Evolutionary conservation across 2,888 invertebrate genomes (phyloP).

Genomic region (Seira musarum): DNA sequence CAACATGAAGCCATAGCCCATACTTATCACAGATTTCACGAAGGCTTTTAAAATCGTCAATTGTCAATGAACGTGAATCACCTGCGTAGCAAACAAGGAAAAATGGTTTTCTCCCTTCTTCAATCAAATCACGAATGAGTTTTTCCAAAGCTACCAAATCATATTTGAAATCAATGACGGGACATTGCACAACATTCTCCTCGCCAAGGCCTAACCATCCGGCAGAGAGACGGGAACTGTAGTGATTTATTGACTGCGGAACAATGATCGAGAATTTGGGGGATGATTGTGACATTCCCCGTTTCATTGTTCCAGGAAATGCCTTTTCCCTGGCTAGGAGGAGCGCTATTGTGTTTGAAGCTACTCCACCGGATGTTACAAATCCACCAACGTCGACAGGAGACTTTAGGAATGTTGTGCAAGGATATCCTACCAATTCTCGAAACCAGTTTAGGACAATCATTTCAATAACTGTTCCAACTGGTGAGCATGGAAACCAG

Average conservation of each 20-base stretch:
- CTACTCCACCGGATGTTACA: conserved; percentile 5
- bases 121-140: background rate
- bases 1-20: background rate
- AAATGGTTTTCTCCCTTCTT: background rate
- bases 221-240: background rate
- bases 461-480: conserved; percentile 6
- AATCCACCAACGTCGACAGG: conserved; percentile 1
- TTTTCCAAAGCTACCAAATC: background rate
- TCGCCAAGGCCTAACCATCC: conserved; percentile 14
- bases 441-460: conserved; percentile 10
- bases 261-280: background rate
- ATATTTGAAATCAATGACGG: background rate
- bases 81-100: background rate
- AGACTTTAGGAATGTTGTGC: background rate
- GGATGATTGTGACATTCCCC: no score
- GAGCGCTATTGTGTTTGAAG: conserved; percentile 17
- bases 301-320: conserved; percentile 6
- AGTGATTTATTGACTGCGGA: background rate
- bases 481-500: conserved; percentile 1
- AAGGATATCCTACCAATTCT: conserved; percentile 15
- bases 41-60: background rate
- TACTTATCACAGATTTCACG: background rate
- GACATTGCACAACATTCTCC: background rate
- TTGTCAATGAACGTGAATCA: background rate
- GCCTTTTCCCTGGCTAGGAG: conserved; percentile 6